Evolutionary conservation across 1,140 invertebrate genomes (phyloP), one percentile per base, ranked within the genome.

Genomic region (Leucophenga varia): DNA sequence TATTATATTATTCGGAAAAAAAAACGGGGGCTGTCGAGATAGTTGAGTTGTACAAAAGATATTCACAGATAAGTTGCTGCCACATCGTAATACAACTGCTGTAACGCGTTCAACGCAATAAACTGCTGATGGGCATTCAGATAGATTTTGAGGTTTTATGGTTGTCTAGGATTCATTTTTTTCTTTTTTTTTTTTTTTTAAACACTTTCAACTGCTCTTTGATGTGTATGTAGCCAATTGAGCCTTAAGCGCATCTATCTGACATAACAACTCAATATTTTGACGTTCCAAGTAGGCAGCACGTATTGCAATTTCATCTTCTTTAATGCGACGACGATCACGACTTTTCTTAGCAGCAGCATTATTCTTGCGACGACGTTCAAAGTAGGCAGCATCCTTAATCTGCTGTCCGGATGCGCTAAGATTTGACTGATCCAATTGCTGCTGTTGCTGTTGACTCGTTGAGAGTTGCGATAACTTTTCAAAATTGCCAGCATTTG

Each of bases 331-430:
- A 43, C 95, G 79, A 1, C 90, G 86, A 60, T 98, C 94, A 30
- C 95, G 80, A 1, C 93, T 96, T 44, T 93, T 81, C 74, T 98
- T 98, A 1, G 95, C 95, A 0, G 95, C 95, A 55, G 90, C 91
- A 72, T 98, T 98, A 71, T 98, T 97, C 71, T 95, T 95, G 45
- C 87, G 83, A 8, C 95, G 78, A 47, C 92, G 81, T 64, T 94
- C 91, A 78, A 86, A 87, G 67, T 97, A 97, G 1, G 86, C 85
- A 0, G 86, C 84, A 64, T 95, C 91, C 65, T 91, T 91, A 17
- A 82, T 45, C 37, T 59, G 16, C 9, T 51, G 61, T 13, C 53
- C 49, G 7, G 13, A 10, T 3, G 40, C 45, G 44, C 36, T 48
- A n/a, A n/a, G n/a, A n/a, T n/a, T n/a, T n/a, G n/a, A n/a, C n/a